Conservation (phyloP, 2,888 invertebrate species). For the Thera obeliscata region DNA sequence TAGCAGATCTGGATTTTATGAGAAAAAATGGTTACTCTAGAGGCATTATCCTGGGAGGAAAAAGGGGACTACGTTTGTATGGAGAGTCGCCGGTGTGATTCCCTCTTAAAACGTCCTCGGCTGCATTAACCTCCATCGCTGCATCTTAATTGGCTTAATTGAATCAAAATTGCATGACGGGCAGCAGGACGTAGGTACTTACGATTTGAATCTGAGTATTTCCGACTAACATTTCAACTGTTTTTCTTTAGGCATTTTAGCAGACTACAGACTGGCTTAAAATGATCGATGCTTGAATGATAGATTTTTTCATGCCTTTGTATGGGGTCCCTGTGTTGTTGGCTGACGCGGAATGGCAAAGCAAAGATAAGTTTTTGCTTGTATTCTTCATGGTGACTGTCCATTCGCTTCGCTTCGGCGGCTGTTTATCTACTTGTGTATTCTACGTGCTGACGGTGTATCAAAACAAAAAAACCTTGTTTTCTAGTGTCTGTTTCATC, state of each 20-base stretch:
- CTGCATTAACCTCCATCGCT: slow-evolving; percentile 23
- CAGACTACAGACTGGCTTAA: slow-evolving; percentile 38
- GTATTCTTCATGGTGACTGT: slow-evolving; percentile 26
- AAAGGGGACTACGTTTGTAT: no score
- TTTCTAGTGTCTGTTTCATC: neutral
- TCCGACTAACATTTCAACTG: slow-evolving; percentile 39
- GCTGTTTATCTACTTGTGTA: slow-evolving; percentile 27
- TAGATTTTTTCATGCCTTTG: slow-evolving; percentile 11
- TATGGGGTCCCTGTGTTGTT: slow-evolving; percentile 13
- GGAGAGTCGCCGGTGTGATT: no score
- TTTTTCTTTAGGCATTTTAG: slow-evolving; percentile 35
- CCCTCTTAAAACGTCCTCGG: neutral
- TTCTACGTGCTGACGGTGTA: slow-evolving; percentile 20
- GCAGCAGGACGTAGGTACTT: slow-evolving; percentile 31
- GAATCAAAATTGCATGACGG: slow-evolving; percentile 39
- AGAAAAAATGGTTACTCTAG: no score
- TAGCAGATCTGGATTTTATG: no score
- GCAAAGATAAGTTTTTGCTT: slow-evolving; percentile 41
- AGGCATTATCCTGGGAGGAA: no score
- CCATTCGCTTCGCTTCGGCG: slow-evolving; percentile 38
- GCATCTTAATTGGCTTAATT: slow-evolving; percentile 32
- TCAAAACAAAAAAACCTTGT: slow-evolving; percentile 2
- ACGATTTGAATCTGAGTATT: slow-evolving; percentile 21
- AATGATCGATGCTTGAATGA: slow-evolving; percentile 24
- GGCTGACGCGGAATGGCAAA: slow-evolving; percentile 31